Percentiles rank a stretch among this genome's conserved stretches.
phyloP scores from a whole-genome alignment of 2,888 invertebrate genomes.

The Drosophila rubida region DNA sequence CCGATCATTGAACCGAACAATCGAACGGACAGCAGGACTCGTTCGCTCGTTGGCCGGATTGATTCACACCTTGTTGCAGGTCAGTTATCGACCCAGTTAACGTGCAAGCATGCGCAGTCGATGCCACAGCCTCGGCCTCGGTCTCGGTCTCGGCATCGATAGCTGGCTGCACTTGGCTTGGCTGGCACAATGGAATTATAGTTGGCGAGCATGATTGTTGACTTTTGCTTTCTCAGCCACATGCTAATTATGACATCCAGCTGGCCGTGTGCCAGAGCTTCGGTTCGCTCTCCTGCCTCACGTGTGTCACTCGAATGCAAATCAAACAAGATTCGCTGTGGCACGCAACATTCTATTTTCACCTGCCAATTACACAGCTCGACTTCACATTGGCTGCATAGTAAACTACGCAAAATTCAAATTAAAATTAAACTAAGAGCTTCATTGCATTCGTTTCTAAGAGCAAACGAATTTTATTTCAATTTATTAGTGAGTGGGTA shows the following conservation, averaged over 20 bases:
- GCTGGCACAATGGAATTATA: neutral
- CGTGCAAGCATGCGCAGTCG: constrained; percentile 36
- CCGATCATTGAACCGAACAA: constrained; percentile 26
- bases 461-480: too few relatives aligned
- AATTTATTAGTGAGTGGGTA: too few relatives aligned
- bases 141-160: neutral
- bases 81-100: constrained; percentile 75
- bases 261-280: neutral
- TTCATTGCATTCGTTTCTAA: too few relatives aligned
- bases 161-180: neutral
- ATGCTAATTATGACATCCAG: neutral
- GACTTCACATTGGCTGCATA: neutral
- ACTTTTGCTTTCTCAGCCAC: neutral
- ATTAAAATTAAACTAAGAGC: too few relatives aligned
- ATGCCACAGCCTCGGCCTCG: neutral
- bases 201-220: neutral
- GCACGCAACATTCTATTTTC: neutral
- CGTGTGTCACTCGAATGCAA: neutral
- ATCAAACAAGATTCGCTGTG: neutral
- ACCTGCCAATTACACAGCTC: neutral
- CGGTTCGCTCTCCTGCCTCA: neutral
- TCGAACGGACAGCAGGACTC: neutral
- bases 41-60: neutral
- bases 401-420: too few relatives aligned
- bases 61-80: constrained; percentile 52